Base-by-base conservation (phyloP, 2,113 vertebrate genomes). In the Pomatorhinus ruficollis region DNA sequence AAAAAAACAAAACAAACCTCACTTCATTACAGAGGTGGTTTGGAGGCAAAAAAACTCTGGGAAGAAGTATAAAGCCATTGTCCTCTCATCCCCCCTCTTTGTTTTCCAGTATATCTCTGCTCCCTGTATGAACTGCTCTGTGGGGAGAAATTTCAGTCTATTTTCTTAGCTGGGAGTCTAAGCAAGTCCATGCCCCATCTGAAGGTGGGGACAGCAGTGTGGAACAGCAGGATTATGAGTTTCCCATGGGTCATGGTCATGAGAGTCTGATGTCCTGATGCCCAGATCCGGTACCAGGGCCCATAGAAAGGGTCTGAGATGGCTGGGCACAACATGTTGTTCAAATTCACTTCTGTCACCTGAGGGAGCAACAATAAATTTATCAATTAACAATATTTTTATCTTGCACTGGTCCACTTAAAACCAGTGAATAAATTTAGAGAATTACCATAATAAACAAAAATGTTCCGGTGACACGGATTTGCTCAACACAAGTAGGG, bases 301-400 rank as follows among this genome's bases (percentile, higher is more conserved):
- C 99, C 99, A 65, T 99, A 99, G 83, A 99, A 99, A 64, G 99
- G 99, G 84, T 99, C 99, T 10, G 99, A 99, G 97, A 99, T 98
- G 4, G 99, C 99, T 45, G 99, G 99, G 94, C 99, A 99, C 96
- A 99, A 97, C 99, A 99, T 99, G 98, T 99, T 99, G 98, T 99
- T 99, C 97, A 99, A 98, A 97, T 99, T 99, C 96, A 99, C 99
- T 97, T 99, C 99, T 1, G 99, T 99, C 76, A 98, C 98, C 99
- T 99, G 97, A 61, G 87, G 42, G 93, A 91, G 82, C 6, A 50
- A 90, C 72, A 87, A 87, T 14, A 83, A 33, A 71, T 76, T 40
- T 49, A 87, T 37, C 61, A 75, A 75, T 95, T 68, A 72, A 75
- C 25, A 44, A 2, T 42, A 50, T 54, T 65, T 82, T 74, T 66